A percentile compares a stretch with the other conserved stretches of the same genome.
phyloP scores from a whole-genome alignment of 2,797 vertebrate genomes.

The Clarias fuscus region DNA sequence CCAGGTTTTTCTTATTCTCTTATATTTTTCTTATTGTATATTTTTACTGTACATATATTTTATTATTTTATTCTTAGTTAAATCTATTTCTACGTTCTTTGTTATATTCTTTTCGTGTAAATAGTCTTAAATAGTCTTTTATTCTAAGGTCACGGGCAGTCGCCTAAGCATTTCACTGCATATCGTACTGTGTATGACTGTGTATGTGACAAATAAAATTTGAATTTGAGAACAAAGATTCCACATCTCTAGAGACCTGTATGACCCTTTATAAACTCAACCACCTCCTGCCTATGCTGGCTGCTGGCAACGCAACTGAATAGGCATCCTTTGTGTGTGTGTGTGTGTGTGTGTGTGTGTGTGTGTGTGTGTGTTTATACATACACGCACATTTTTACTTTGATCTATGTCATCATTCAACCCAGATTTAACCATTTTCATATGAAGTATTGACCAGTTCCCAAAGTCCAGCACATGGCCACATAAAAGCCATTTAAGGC shows the following conservation, averaged over 20 bases:
- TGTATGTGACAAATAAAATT: too few relatives aligned
- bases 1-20: too few relatives aligned
- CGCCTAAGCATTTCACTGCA: too few relatives aligned
- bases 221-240: too few relatives aligned
- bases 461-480: background rate
- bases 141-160: too few relatives aligned
- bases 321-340: background rate
- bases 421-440: background rate
- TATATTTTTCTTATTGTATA: too few relatives aligned
- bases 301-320: background rate
- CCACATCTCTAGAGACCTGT: background rate
- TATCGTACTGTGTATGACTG: too few relatives aligned
- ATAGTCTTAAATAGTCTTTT: too few relatives aligned
- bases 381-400: background rate
- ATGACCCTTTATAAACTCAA: background rate
- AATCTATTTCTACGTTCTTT: too few relatives aligned
- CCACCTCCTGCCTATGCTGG: background rate
- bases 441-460: background rate
- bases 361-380: background rate
- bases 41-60: too few relatives aligned
- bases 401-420: background rate
- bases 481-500: conserved; percentile 17
- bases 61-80: too few relatives aligned
- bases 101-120: too few relatives aligned
- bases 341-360: conserved; percentile 19